Evolutionary conservation across 2,113 vertebrate genomes (phyloP).

Genomic region (Puffinus mauretanicus): DNA sequence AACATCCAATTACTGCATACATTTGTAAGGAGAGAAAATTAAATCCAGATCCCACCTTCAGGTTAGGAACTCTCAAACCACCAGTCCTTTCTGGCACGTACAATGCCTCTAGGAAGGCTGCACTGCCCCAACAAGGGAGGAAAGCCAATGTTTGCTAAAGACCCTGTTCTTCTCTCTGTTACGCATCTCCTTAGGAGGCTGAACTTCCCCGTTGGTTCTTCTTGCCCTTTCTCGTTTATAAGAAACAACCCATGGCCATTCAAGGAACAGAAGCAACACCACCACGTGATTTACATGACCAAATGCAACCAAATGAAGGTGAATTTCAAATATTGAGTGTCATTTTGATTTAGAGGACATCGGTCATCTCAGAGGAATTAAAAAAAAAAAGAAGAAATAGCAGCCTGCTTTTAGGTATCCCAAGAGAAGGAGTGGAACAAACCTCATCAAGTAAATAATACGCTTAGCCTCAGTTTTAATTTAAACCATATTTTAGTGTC

Average conservation of each 20-base stretch:
- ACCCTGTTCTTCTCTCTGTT: neutral
- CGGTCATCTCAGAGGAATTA: neutral
- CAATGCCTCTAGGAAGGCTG: neutral
- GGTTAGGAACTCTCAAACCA: neutral
- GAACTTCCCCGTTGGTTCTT: neutral
- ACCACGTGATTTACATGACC: neutral
- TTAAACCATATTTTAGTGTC: conserved; percentile 50
- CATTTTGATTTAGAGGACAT: neutral
- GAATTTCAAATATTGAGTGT: neutral
- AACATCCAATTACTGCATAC: neutral
- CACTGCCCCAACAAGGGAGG: neutral
- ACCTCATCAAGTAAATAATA: conserved; percentile 47
- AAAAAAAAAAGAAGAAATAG: neutral
- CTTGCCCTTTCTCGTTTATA: neutral
- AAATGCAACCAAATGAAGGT: neutral
- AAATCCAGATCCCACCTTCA: conserved; percentile 28
- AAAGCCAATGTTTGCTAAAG: neutral
- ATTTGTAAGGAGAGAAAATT: conserved; percentile 39
- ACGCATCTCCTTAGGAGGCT: neutral
- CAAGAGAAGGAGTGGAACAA: conserved; percentile 19
- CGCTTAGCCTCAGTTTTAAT: conserved; percentile 11
- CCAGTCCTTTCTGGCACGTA: neutral
- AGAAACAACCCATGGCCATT: neutral
- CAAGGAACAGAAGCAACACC: neutral
- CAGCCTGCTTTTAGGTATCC: neutral